Conservation (phyloP, 2,888 invertebrate species). For the Ophion slaviceki region DNA sequence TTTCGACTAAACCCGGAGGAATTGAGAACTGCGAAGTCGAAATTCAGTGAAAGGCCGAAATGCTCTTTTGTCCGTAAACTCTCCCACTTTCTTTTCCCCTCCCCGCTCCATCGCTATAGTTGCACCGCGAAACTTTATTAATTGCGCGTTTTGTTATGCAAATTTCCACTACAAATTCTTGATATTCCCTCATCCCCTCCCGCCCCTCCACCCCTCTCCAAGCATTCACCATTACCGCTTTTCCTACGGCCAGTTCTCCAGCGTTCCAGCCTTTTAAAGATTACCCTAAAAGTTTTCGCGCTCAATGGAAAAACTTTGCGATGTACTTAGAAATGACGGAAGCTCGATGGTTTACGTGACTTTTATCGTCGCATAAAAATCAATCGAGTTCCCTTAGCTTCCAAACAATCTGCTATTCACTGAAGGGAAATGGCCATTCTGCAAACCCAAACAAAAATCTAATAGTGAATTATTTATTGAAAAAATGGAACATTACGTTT, state of each 20-base stretch:
- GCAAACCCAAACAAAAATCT: no score
- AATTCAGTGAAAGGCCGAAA: constrained; percentile 79
- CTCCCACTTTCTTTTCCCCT: constrained; percentile 35
- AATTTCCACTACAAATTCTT: constrained; percentile 75
- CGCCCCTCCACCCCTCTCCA: constrained; percentile 35
- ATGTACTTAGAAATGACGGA: constrained; percentile 26
- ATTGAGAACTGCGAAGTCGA: constrained; percentile 56
- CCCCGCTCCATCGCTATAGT: constrained; percentile 56
- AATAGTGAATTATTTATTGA: no score
- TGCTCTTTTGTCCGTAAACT: constrained; percentile 80
- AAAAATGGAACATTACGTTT: no score
- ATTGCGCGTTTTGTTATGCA: constrained; percentile 83
- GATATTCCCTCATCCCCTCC: constrained; percentile 35
- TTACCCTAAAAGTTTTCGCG: constrained; percentile 76
- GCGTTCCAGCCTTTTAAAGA: constrained; percentile 75
- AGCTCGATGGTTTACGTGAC: background rate
- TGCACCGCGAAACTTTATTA: constrained; percentile 81
- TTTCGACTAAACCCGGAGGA: constrained; percentile 32
- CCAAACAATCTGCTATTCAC: background rate
- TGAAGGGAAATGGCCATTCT: no score
- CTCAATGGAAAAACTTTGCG: constrained; percentile 75
- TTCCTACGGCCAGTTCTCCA: constrained; percentile 30
- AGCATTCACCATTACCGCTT: constrained; percentile 34
- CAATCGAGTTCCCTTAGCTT: background rate
- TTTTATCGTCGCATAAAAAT: constrained; percentile 2